phyloP scores from a whole-genome alignment of 2,888 invertebrate species.

The Eumacrocentrus americanus region DNA sequence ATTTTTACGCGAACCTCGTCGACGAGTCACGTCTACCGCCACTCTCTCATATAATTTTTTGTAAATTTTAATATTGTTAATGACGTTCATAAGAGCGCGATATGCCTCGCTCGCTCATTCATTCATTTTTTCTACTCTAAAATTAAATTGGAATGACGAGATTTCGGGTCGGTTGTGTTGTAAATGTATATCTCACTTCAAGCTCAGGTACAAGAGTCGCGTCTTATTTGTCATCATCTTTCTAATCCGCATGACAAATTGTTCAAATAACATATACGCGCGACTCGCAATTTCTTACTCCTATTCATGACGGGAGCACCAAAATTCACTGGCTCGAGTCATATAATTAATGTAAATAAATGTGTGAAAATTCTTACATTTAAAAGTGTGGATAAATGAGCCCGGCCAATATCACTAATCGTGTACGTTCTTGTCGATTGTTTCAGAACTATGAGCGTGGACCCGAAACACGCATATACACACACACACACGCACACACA shows the following conservation, averaged over 20 bases:
- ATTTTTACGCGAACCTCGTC: neutral
- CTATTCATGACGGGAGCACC: neutral
- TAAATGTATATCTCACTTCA: slow-evolving; percentile 6
- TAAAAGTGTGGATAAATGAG: neutral
- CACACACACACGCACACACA: neutral
- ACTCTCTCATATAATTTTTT: slow-evolving; percentile 28
- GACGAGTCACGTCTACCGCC: slow-evolving; percentile 5
- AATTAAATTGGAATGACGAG: slow-evolving; percentile 21
- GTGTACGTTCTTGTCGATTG: no score
- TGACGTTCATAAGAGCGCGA: slow-evolving; percentile 32
- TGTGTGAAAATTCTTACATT: neutral
- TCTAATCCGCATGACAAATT: neutral
- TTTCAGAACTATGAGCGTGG: no score
- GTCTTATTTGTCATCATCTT: slow-evolving; percentile 1
- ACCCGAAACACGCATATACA: no score
- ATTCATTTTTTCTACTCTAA: slow-evolving; percentile 42
- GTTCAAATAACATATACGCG: no score
- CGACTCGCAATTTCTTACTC: neutral
- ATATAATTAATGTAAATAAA: neutral
- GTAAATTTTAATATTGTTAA: slow-evolving; percentile 43
- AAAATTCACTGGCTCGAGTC: neutral
- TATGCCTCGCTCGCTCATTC: slow-evolving; percentile 34
- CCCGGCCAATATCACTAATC: neutral
- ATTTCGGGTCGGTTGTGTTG: slow-evolving; percentile 32
- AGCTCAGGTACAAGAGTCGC: slow-evolving; percentile 14